Percentiles rank a stretch among this genome's conserved stretches.
Evolutionary conservation across 2,888 invertebrate species (phyloP).

Genomic region (Mechanitis mazaeus): DNA sequence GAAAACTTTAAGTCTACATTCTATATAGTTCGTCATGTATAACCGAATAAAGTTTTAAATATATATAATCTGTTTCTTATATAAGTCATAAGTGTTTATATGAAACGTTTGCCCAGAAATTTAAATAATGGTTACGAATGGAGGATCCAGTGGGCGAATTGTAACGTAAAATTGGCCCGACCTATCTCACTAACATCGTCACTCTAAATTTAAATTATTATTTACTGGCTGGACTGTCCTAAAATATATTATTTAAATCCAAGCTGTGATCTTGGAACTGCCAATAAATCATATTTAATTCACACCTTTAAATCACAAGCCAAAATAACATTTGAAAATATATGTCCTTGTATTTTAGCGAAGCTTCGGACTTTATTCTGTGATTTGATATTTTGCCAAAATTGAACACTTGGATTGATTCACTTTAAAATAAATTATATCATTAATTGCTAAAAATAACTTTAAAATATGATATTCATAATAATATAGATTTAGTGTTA

Average conservation of each 20-base stretch:
- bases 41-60: no score
- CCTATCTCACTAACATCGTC: background rate
- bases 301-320: constrained; percentile 26
- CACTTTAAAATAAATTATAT: constrained; percentile 37
- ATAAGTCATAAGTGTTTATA: no score
- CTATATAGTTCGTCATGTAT: no score
- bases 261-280: constrained; percentile 7
- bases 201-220: background rate
- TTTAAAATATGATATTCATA: background rate
- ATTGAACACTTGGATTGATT: constrained; percentile 39
- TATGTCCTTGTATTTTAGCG: constrained; percentile 35
- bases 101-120: no score
- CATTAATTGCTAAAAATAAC: constrained; percentile 13
- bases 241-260: background rate
- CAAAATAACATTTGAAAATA: constrained; percentile 38
- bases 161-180: background rate
- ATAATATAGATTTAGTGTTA: constrained; percentile 39
- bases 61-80: no score
- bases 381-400: constrained; percentile 60
- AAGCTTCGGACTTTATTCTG: constrained; percentile 40
- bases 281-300: constrained; percentile 20
- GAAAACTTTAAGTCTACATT: background rate
- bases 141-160: no score
- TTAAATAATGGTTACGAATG: constrained; percentile 1
- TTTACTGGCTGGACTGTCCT: background rate